phyloP scores from a whole-genome alignment of 2,797 vertebrate genomes.

The Apogon hyalosoma region DNA sequence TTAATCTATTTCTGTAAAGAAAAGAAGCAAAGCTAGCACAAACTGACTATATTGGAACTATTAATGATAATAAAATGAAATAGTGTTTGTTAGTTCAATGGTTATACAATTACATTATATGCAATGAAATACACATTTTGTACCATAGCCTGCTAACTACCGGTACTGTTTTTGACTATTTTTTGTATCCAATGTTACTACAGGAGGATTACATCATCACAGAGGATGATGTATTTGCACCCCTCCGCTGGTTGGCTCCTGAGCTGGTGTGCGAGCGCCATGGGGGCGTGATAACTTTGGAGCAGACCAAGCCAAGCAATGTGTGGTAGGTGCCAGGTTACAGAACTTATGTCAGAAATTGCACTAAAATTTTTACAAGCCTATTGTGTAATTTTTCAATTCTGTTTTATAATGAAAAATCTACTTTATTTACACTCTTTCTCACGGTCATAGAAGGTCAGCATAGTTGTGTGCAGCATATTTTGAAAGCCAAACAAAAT shows the following conservation, averaged over 20 bases:
- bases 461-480: not conserved
- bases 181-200: slow-evolving; percentile 20
- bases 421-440: too few relatives aligned
- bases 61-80: not conserved
- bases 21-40: slow-evolving; percentile 37
- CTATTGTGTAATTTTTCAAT: too few relatives aligned
- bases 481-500: not conserved
- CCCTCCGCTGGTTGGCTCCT: slow-evolving; percentile 95
- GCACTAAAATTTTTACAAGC: slow-evolving; percentile 7
- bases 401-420: too few relatives aligned
- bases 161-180: not conserved
- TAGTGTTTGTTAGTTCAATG: not conserved
- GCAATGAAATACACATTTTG: too few relatives aligned
- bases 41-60: slow-evolving; percentile 10
- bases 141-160: too few relatives aligned
- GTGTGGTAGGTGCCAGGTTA: slow-evolving; percentile 89
- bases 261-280: slow-evolving; percentile 95
- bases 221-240: slow-evolving; percentile 91
- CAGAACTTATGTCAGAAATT: slow-evolving; percentile 6
- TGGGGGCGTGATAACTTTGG: slow-evolving; percentile 91
- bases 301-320: slow-evolving; percentile 93
- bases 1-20: slow-evolving; percentile 67
- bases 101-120: not conserved
- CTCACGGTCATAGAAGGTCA: not conserved
- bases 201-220: slow-evolving; percentile 98